Conservation (phyloP, 2,113 vertebrate species). For the Deroptyus accipitrinus region DNA sequence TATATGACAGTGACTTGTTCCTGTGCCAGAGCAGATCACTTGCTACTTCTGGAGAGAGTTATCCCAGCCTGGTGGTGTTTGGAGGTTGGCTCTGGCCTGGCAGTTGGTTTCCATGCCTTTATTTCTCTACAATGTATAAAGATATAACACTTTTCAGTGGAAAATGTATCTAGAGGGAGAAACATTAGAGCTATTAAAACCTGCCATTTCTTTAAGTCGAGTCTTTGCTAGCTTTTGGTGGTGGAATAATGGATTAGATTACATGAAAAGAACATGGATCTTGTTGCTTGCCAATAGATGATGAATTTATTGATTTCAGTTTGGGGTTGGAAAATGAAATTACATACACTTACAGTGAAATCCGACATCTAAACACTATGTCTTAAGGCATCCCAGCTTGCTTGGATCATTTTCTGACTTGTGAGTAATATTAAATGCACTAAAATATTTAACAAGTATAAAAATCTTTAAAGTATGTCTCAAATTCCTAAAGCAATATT, state of each 20-base stretch:
- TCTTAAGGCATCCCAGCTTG: not conserved
- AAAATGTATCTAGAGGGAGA: not conserved
- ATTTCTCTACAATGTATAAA: too few species aligned
- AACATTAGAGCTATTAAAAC: not conserved
- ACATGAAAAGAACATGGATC: not conserved
- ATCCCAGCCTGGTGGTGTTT: not conserved
- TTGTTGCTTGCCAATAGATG: not conserved
- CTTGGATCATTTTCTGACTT: not conserved
- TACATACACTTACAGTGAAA: not conserved
- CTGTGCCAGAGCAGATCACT: not conserved
- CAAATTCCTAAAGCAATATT: conserved; percentile 52
- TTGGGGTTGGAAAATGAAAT: conserved; percentile 36
- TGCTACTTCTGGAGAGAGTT: not conserved
- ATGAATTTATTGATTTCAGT: conserved; percentile 34
- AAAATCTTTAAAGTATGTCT: conserved; percentile 45
- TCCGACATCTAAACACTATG: not conserved
- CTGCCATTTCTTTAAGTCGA: not conserved
- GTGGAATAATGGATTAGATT: not conserved
- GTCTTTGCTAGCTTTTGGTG: not conserved
- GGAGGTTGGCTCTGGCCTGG: not conserved
- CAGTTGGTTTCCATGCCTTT: not conserved
- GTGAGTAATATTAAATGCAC: conserved; percentile 38
- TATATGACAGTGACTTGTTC: not conserved
- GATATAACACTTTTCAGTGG: not conserved
- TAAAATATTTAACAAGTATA: conserved; percentile 63